A percentile compares a stretch with the other conserved stretches of the same genome.
phyloP scores from a whole-genome alignment of 2,888 invertebrate genomes.

The Watsonalla cultraria region DNA sequence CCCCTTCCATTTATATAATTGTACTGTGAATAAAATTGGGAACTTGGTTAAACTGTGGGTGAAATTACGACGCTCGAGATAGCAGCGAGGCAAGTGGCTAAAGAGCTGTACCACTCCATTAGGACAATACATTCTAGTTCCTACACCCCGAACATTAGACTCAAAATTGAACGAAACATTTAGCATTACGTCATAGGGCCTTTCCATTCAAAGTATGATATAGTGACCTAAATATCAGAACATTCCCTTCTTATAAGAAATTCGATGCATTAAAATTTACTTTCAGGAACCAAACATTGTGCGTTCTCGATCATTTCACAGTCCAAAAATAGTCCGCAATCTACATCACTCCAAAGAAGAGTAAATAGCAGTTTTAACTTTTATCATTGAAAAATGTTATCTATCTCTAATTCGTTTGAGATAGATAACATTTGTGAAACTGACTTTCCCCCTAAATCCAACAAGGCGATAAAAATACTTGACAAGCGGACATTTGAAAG shows the following conservation, averaged over 20 bases:
- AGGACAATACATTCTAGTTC: not conserved
- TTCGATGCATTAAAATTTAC: not conserved
- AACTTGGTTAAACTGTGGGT: not conserved
- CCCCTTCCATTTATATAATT: not conserved
- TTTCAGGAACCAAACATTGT: not conserved
- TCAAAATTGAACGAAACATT: no score
- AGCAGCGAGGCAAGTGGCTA: not conserved
- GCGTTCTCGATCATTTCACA: not conserved
- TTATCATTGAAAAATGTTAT: not conserved
- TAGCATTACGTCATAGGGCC: no score
- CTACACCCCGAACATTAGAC: not conserved
- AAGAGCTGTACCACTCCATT: not conserved
- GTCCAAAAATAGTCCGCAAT: not conserved
- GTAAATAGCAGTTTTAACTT: no score
- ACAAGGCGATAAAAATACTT: not conserved
- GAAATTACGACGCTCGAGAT: not conserved
- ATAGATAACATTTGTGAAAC: not conserved
- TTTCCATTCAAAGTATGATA: no score
- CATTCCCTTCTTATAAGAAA: not conserved
- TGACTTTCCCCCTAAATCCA: not conserved
- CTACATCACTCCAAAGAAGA: no score
- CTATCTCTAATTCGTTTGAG: not conserved
- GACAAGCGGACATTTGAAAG: not conserved
- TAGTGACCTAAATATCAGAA: not conserved
- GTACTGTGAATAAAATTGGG: constrained; percentile 1